These are phyloP conservation scores for Sanderia malayensis DNA, from an alignment of 30 jellyfish, hydroid and myxozoan genomes.

Conservation along the genomic window DNA sequence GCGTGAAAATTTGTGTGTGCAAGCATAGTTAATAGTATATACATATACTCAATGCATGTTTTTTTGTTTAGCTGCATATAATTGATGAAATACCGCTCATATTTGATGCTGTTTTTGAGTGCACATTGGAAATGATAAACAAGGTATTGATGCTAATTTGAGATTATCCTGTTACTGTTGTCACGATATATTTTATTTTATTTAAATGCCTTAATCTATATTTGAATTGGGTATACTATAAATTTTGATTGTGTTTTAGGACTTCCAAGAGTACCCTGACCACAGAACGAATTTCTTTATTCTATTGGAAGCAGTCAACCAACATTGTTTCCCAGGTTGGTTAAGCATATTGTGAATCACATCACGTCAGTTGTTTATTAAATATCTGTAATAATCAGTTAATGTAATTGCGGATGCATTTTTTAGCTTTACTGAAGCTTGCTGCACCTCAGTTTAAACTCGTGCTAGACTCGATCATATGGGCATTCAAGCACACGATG, in stretches of 20 bases:
- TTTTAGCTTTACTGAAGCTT: conserved; percentile 78
- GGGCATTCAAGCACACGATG: conserved; percentile 99
- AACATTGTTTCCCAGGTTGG: conserved; percentile 93
- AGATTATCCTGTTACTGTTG: too few species aligned
- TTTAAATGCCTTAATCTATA: too few species aligned
- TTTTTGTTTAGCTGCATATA: conserved; percentile 59
- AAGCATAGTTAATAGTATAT: too few species aligned
- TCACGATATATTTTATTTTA: too few species aligned
- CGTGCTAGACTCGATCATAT: conserved; percentile 86
- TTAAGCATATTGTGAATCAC: neutral
- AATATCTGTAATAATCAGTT: neutral
- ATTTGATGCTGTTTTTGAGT: conserved; percentile 93
- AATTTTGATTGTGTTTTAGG: conserved; percentile 73
- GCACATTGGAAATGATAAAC: conserved; percentile 91
- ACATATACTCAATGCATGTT: neutral
- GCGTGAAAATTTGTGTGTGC: too few species aligned
- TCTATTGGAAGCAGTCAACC: conserved; percentile 91
- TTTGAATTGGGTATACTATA: too few species aligned
- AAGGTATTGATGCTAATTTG: conserved; percentile 83
- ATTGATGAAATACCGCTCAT: conserved; percentile 87
- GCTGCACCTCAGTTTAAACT: conserved; percentile 97
- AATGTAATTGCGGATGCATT: neutral
- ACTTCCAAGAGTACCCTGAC: conserved; percentile 97
- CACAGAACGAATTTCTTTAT: conserved; percentile 93
- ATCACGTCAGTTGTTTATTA: neutral